Percentiles rank a stretch among this genome's conserved stretches.
These are phyloP conservation scores for Lynx canadensis DNA, from an alignment of 2,113 vertebrate species.

Conservation along the genomic window DNA sequence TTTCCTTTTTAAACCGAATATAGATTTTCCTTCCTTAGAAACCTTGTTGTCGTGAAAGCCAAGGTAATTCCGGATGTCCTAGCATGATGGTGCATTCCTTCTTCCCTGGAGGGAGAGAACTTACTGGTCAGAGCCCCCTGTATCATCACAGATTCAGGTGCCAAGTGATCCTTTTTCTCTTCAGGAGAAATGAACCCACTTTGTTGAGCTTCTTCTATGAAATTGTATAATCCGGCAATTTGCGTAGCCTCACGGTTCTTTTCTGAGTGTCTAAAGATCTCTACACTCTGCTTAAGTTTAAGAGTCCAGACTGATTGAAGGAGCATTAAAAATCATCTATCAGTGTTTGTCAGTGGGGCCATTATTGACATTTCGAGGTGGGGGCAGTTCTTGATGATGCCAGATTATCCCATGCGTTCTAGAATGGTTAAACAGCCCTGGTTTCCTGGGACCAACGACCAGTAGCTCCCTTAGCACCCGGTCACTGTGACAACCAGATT, in stretches of 20 bases:
- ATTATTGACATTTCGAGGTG: background rate
- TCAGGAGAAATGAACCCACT: background rate
- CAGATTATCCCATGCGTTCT: background rate
- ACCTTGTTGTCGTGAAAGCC: background rate
- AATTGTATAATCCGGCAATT: background rate
- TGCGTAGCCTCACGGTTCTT: background rate
- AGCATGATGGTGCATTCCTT: background rate
- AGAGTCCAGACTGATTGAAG: background rate
- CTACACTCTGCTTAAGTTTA: background rate
- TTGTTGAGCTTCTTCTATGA: background rate
- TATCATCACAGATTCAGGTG: background rate
- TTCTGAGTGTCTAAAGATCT: background rate
- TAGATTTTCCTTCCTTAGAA: background rate
- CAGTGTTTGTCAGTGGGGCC: background rate
- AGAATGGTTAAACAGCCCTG: background rate
- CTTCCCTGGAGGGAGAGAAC: background rate
- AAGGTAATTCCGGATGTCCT: background rate
- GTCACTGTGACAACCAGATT: background rate
- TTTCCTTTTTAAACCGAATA: background rate
- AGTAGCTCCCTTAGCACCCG: rapidly evolving
- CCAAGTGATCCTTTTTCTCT: background rate
- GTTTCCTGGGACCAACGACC: background rate
- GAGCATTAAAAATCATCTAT: background rate
- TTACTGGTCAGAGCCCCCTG: background rate
- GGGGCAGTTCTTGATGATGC: background rate